phyloP scores from a whole-genome alignment of 2,797 vertebrate genomes.

The Masticophis lateralis region DNA sequence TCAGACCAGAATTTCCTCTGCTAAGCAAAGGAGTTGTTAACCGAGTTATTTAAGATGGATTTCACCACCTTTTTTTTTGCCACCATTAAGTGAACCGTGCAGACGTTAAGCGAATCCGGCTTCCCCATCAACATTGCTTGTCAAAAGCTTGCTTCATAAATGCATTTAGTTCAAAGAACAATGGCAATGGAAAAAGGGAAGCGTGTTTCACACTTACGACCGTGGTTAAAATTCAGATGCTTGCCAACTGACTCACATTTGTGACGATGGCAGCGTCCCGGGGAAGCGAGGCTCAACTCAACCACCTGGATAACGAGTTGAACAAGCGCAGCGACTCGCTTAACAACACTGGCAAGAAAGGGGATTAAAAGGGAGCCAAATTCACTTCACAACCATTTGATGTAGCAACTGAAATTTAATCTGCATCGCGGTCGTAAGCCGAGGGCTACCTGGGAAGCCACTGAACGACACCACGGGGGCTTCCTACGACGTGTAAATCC shows the following conservation, averaged over 20 bases:
- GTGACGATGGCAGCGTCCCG: background rate
- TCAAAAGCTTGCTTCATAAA: background rate
- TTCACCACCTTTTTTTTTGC: too few relatives aligned
- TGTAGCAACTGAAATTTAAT: background rate
- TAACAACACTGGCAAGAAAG: background rate
- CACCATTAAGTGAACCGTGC: background rate
- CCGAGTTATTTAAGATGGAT: too few relatives aligned
- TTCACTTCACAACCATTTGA: background rate
- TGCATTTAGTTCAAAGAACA: background rate
- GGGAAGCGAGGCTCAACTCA: background rate
- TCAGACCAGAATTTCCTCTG: too few relatives aligned
- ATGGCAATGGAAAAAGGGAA: background rate
- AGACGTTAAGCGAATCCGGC: accelerated
- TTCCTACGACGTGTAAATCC: background rate
- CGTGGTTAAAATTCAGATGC: background rate
- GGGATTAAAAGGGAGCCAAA: background rate
- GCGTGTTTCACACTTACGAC: background rate
- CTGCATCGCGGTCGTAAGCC: background rate
- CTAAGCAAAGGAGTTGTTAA: too few relatives aligned
- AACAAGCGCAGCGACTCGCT: background rate
- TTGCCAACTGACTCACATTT: background rate
- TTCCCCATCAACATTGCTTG: background rate
- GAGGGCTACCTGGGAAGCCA: background rate
- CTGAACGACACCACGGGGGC: background rate
- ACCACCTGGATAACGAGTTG: background rate